Conservation (phyloP, 1,140 invertebrate genomes). For the Notospermus geniculatus region DNA sequence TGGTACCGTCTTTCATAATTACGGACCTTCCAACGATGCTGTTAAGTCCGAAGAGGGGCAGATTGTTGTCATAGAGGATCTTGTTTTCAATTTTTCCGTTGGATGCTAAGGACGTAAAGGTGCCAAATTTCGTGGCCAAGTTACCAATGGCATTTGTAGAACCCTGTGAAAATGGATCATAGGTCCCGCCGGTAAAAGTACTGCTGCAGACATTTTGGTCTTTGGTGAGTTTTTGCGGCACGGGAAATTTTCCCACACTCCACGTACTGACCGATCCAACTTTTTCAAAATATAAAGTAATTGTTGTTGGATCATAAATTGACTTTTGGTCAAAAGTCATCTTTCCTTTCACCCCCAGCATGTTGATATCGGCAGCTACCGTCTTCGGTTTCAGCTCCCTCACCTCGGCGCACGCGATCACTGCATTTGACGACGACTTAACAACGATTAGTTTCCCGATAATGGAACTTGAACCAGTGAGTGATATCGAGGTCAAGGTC, state of each 20-base stretch:
- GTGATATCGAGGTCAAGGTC: background rate
- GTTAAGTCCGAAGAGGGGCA: slow-evolving; percentile 77
- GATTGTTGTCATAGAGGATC: slow-evolving; percentile 59
- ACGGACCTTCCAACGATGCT: slow-evolving; percentile 81
- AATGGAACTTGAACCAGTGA: slow-evolving; percentile 51
- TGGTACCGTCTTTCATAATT: slow-evolving; percentile 26
- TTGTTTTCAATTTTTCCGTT: too few species aligned
- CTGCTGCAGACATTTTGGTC: slow-evolving; percentile 82
- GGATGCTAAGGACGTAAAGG: background rate
- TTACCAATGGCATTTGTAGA: background rate
- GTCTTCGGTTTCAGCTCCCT: slow-evolving; percentile 46
- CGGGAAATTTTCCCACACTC: slow-evolving; percentile 59
- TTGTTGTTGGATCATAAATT: slow-evolving; percentile 78
- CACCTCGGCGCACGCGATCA: slow-evolving; percentile 72
- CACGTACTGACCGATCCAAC: slow-evolving; percentile 58
- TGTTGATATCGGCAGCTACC: slow-evolving; percentile 70
- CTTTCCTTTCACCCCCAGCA: slow-evolving; percentile 76
- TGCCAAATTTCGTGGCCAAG: background rate
- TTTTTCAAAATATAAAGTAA: slow-evolving; percentile 69
- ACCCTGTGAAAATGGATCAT: background rate
- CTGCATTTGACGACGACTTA: slow-evolving; percentile 10
- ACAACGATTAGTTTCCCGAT: slow-evolving; percentile 29
- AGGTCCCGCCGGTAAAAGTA: slow-evolving; percentile 63
- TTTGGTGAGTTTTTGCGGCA: slow-evolving; percentile 62
- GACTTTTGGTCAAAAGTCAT: slow-evolving; percentile 78